These are phyloP conservation scores for Mormyrus iriodes DNA, from an alignment of 2,113 vertebrate species.

Conservation along the genomic window DNA sequence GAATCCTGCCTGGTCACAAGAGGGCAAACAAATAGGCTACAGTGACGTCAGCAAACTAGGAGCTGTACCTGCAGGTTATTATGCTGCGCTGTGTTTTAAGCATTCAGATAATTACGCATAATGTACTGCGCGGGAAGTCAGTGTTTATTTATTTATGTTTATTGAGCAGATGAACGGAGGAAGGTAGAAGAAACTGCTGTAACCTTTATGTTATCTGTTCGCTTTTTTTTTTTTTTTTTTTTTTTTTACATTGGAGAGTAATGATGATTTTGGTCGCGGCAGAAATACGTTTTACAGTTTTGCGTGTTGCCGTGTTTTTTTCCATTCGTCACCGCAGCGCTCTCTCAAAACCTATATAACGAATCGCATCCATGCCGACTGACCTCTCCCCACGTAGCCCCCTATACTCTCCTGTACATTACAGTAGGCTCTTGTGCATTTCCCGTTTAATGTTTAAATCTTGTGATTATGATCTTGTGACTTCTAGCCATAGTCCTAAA, in stretches of 20 bases:
- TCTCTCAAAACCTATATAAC: neutral
- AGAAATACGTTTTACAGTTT: neutral
- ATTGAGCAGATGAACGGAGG: neutral
- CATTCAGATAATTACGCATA: no score
- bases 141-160: no score
- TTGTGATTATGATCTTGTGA: neutral
- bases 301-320: neutral
- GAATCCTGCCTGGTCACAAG: neutral
- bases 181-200: no score
- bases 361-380: neutral
- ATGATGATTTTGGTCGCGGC: neutral
- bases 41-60: neutral
- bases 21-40: neutral
- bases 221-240: no score
- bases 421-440: neutral
- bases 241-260: neutral
- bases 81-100: no score
- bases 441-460: neutral
- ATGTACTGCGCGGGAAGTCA: no score
- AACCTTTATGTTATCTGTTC: no score
- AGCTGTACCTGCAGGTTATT: neutral
- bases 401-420: neutral
- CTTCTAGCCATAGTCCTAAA: neutral
- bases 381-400: no score
- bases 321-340: neutral